Percentiles rank a stretch among this genome's conserved stretches.
Conservation (phyloP, 2,797 vertebrate genomes). For the Sebastes steindachneri region DNA sequence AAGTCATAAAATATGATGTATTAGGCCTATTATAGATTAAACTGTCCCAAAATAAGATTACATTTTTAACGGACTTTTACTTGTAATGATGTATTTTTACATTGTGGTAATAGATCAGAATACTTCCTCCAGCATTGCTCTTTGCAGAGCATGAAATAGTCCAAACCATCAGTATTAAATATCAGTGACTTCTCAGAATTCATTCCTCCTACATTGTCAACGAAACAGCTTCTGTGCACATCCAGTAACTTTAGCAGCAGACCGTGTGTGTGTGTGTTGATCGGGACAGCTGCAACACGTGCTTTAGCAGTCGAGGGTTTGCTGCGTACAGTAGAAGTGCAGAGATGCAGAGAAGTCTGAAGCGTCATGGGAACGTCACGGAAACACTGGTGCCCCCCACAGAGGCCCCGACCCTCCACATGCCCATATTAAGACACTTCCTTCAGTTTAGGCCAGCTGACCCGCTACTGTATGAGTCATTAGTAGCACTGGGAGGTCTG, state of each 20-base stretch:
- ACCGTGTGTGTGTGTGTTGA: neutral
- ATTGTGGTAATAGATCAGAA: neutral
- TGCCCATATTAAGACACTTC: slow-evolving; percentile 82
- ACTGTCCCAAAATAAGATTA: neutral
- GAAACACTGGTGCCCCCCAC: slow-evolving; percentile 75
- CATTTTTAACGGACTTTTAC: neutral
- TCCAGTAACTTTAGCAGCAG: slow-evolving; percentile 30
- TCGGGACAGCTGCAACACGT: slow-evolving; percentile 61
- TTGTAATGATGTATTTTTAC: neutral
- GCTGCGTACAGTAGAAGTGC: slow-evolving; percentile 3
- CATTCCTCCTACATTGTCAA: slow-evolving; percentile 4
- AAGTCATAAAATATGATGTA: neutral
- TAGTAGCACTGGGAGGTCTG: slow-evolving; percentile 25
- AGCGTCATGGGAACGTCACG: slow-evolving; percentile 72
- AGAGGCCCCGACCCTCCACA: slow-evolving; percentile 38
- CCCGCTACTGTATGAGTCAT: slow-evolving; percentile 51
- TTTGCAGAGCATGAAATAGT: neutral
- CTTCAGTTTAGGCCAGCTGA: slow-evolving; percentile 63
- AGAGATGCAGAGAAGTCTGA: slow-evolving; percentile 32
- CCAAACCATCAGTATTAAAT: neutral
- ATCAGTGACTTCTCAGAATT: neutral
- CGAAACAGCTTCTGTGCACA: neutral
- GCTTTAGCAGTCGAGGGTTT: slow-evolving; percentile 20
- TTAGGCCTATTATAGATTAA: neutral
- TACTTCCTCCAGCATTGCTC: neutral